Conservation (phyloP, 2,888 invertebrate genomes). For the Lottia scabra region DNA sequence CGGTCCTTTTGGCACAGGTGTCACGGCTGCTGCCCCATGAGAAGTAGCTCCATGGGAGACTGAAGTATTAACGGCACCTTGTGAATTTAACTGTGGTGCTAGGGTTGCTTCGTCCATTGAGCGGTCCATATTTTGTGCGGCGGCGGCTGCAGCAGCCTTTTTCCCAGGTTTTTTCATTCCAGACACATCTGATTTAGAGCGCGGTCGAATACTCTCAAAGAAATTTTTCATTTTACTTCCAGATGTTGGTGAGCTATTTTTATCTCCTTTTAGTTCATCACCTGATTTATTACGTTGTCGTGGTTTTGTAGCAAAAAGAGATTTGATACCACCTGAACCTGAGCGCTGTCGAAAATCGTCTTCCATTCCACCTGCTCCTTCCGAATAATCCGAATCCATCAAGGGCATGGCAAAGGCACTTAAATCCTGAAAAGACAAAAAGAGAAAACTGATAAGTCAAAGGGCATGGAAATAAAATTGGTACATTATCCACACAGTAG, state of each 20-base stretch:
- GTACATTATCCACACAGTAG: too few relatives aligned
- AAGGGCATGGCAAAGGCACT: conserved; percentile 66
- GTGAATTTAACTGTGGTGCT: conserved; percentile 24
- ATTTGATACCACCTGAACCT: conserved; percentile 55
- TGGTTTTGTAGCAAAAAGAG: conserved; percentile 46
- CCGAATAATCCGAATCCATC: conserved; percentile 47
- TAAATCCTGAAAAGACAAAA: conserved; percentile 55
- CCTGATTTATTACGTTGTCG: conserved; percentile 56
- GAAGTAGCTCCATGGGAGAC: not conserved
- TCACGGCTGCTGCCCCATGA: not conserved
- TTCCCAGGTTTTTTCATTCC: conserved; percentile 58
- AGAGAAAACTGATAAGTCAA: not conserved
- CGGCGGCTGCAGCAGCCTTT: conserved; percentile 37
- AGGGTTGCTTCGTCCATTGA: conserved; percentile 49
- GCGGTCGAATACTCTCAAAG: conserved; percentile 61
- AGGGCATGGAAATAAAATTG: too few relatives aligned
- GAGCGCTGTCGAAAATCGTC: conserved; percentile 58
- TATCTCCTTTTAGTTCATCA: conserved; percentile 40
- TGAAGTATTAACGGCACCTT: too few relatives aligned
- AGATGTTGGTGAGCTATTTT: conserved; percentile 45
- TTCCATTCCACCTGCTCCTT: conserved; percentile 39
- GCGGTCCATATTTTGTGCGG: conserved; percentile 42
- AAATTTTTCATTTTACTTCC: conserved; percentile 60
- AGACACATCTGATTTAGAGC: conserved; percentile 65
- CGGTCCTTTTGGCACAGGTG: conserved; percentile 13